Evolutionary conservation across 2,113 vertebrate species (phyloP).

Genomic region (Uropsilus gracilis): DNA sequence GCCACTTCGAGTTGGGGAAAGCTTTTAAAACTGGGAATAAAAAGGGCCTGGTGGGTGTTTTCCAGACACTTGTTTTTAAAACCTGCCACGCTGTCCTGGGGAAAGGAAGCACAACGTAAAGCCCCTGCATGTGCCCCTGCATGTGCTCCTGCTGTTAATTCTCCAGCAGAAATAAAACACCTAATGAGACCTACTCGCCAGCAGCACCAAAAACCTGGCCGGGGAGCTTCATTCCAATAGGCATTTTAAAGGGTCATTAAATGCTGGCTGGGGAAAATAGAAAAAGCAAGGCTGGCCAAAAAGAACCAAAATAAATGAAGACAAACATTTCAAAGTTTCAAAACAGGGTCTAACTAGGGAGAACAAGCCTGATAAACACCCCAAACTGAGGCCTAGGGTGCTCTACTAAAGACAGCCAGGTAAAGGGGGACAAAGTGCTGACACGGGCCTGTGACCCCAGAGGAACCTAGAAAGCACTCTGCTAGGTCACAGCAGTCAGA

Average conservation of each 20-base stretch:
- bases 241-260: conserved; percentile 47
- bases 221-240: background rate
- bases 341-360: background rate
- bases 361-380: background rate
- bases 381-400: background rate
- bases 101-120: conserved; percentile 28
- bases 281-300: background rate
- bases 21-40: conserved; percentile 62
- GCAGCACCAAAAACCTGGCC: background rate
- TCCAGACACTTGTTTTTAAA: conserved; percentile 71
- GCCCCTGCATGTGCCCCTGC: background rate
- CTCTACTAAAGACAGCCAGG: background rate
- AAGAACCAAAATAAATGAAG: background rate
- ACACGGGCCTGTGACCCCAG: rapidly evolving
- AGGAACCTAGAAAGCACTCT: background rate
- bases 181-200: background rate
- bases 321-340: background rate
- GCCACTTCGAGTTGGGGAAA: conserved; percentile 67
- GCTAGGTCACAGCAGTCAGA: background rate
- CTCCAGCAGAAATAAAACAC: conserved; percentile 47
- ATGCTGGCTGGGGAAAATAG: background rate
- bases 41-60: conserved; percentile 66
- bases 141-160: background rate
- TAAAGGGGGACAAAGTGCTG: background rate
- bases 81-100: conserved; percentile 39